Base-by-base conservation (phyloP, 2,797 vertebrate genomes). In the Hydrophis major region DNA sequence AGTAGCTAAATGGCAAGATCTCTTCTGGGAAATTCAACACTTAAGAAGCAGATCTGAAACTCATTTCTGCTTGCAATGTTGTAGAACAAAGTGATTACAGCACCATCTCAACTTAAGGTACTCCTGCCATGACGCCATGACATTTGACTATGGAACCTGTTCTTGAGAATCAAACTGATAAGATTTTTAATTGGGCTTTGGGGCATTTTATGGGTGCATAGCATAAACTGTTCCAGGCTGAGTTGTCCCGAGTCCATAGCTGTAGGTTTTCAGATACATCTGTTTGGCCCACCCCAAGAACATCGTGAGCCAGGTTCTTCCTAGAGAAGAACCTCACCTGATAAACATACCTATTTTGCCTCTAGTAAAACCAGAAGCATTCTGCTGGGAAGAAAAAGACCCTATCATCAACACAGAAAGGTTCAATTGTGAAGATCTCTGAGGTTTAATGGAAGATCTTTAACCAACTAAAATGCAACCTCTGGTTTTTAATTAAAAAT, bases 1-100 rank as follows among this genome's bases (percentile, higher is more conserved):
- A 37, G 32, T 63, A 94, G 37, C 61, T 60, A 93, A 92, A 91
- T 86, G 3, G 89, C 89, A 94, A 94, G 91, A 91, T 90, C 74
- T 94, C 92, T 90, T 93, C 28, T 57, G 87, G 66, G 60, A 91
- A 28, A n/a, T 56, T 86, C 93, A 92, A 88, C 92, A 59, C 22
- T 92, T 28, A 50, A 86, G 50, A 50, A 28, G 25, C 12, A 87
- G 94, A 3, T 27, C 37, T 7, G 5, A 18, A 50, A 28, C 32
- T 57, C 32, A 74, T 92, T 92, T 69, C 61, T 42, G 32, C 61
- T 50, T 69, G 60, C 3, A 55, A 50, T 11, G 22, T 27, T 92
- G 60, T 69, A 56, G 87, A 92, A 69, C 59, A 25, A 28, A 50
- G 88, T 47, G 42, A 56, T 87, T 87, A 83, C 11, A 37, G 14